Evolutionary conservation across 2,797 vertebrate genomes (phyloP).

Genomic region (Spheniscus humboldti): DNA sequence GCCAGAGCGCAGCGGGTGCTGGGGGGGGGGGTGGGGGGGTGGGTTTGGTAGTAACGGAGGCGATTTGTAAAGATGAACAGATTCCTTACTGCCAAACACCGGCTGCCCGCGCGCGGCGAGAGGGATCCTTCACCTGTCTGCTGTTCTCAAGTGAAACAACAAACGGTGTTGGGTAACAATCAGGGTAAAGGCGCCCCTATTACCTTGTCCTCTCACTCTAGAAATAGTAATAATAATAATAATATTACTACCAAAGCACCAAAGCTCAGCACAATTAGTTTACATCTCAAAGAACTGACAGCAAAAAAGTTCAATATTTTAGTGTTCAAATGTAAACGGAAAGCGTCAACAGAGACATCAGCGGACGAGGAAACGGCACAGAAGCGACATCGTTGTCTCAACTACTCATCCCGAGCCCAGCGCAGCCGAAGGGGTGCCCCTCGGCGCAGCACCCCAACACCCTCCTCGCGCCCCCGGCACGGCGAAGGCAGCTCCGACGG

Average conservation of each 20-base stretch:
- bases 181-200: not conserved
- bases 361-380: not conserved
- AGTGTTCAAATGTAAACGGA: not conserved
- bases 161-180: not conserved
- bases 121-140: not conserved
- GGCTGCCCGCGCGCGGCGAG: not conserved
- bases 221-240: too few relatives aligned
- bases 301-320: not conserved
- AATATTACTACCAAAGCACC: too few relatives aligned
- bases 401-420: fast-evolving
- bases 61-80: not conserved
- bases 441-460: too few relatives aligned
- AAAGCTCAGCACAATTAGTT: too few relatives aligned
- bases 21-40: too few relatives aligned
- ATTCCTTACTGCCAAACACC: not conserved
- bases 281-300: not conserved
- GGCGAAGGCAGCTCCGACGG: too few relatives aligned
- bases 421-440: not conserved
- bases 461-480: too few relatives aligned
- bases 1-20: not conserved
- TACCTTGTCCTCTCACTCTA: not conserved
- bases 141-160: not conserved
- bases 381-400: too few relatives aligned
- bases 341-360: fast-evolving
- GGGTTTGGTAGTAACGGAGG: not conserved